phyloP scores from a whole-genome alignment of 2,888 invertebrate species.

The Allacma fusca region DNA sequence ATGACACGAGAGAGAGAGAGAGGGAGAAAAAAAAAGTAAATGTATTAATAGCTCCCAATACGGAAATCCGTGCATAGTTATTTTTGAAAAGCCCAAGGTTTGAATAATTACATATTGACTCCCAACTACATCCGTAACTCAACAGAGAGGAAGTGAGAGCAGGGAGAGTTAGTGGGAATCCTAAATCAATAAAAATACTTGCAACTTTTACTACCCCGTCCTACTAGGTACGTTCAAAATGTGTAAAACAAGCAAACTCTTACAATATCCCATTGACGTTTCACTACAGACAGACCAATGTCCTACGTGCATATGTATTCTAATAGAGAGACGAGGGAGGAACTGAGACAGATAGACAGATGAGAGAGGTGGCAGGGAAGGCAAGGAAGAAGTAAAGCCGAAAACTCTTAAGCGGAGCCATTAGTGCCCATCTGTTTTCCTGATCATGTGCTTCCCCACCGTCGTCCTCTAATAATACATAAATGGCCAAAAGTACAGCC shows the following conservation, averaged over 20 bases:
- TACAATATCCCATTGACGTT: neutral
- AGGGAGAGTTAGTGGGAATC: neutral
- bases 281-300: neutral
- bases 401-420: constrained; percentile 1
- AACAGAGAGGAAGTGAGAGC: neutral
- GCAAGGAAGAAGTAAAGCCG: constrained; percentile 18
- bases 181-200: neutral
- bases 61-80: neutral
- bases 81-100: neutral
- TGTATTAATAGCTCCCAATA: no score
- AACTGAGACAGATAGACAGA: neutral
- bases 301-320: neutral
- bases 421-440: constrained; percentile 28
- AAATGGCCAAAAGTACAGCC: constrained; percentile 1
- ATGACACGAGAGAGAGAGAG: neutral
- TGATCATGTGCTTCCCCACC: constrained; percentile 27
- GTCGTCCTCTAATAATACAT: neutral
- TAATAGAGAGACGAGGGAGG: constrained; percentile 2
- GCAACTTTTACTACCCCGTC: neutral
- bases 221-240: neutral
- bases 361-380: neutral
- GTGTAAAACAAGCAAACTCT: neutral
- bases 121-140: no score
- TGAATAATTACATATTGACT: no score
- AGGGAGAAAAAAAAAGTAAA: neutral